A percentile compares a stretch with the other conserved stretches of the same genome.
Evolutionary conservation across 2,888 invertebrate genomes (phyloP).

Genomic region (Chymomyza procnemis): DNA sequence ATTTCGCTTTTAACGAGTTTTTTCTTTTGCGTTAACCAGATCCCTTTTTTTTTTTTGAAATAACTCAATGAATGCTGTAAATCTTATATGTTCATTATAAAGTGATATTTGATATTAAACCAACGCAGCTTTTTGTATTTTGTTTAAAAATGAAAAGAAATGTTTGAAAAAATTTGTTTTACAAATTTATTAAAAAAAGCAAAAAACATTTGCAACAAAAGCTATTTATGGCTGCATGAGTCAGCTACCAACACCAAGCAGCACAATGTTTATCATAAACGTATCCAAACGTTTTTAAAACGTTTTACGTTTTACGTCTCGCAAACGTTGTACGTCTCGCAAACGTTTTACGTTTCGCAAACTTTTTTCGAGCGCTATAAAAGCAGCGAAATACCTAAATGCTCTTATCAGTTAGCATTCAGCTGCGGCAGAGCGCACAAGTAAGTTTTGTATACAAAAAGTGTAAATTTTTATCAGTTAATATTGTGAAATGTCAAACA

Average conservation of each 20-base stretch:
- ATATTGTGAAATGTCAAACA: constrained; percentile 21
- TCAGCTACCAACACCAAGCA: background rate
- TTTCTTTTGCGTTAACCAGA: too few species aligned
- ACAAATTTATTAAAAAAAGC: too few species aligned
- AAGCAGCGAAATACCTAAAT: constrained; percentile 23
- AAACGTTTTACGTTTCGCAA: background rate
- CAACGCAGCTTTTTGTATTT: too few species aligned
- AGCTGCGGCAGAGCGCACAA: background rate
- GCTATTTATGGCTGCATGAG: background rate
- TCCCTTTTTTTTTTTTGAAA: too few species aligned
- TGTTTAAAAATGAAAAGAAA: too few species aligned
- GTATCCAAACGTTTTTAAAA: background rate
- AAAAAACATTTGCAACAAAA: background rate
- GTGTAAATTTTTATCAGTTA: background rate
- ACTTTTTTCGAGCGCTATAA: constrained; percentile 32
- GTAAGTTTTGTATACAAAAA: constrained; percentile 3
- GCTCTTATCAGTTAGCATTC: constrained; percentile 26
- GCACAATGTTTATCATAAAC: background rate
- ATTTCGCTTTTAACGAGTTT: too few species aligned
- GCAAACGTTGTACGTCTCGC: too few species aligned
- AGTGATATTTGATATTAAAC: too few species aligned
- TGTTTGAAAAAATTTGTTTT: too few species aligned
- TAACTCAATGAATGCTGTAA: too few species aligned
- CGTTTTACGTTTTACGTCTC: too few species aligned
- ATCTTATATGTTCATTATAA: too few species aligned